phyloP scores from a whole-genome alignment of 2,797 vertebrate genomes.

The Rhincodon typus region DNA sequence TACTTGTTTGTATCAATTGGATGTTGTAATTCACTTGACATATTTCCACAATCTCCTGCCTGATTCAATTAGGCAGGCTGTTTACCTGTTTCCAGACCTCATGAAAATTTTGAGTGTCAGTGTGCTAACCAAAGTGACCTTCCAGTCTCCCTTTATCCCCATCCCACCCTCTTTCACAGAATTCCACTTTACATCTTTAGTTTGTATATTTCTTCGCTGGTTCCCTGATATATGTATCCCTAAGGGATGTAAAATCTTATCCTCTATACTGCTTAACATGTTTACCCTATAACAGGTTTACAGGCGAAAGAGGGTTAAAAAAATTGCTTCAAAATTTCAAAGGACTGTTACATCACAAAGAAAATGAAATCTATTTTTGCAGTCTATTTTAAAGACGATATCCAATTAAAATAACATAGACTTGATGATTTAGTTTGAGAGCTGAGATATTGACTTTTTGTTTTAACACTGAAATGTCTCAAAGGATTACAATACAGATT shows the following conservation, averaged over 20 bases:
- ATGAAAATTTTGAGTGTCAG: not conserved
- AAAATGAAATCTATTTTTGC: not conserved
- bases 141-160: not conserved
- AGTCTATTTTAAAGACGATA: not conserved
- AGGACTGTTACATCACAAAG: not conserved
- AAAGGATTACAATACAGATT: constrained; percentile 31
- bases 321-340: not conserved
- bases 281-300: not conserved
- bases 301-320: not conserved
- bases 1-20: not conserved
- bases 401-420: constrained; percentile 29
- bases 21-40: not conserved
- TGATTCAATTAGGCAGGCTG: not conserved
- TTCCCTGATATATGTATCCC: not conserved
- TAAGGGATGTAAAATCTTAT: not conserved
- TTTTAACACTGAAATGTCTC: not conserved
- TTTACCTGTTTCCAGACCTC: not conserved
- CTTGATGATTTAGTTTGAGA: not conserved
- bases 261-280: not conserved
- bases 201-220: not conserved
- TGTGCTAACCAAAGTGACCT: not conserved
- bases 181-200: not conserved
- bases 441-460: not conserved
- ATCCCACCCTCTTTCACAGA: not conserved
- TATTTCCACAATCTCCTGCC: not conserved